These are phyloP conservation scores for Ancistrus triradiatus DNA, from an alignment of 2,113 vertebrate genomes.

Conservation along the genomic window DNA sequence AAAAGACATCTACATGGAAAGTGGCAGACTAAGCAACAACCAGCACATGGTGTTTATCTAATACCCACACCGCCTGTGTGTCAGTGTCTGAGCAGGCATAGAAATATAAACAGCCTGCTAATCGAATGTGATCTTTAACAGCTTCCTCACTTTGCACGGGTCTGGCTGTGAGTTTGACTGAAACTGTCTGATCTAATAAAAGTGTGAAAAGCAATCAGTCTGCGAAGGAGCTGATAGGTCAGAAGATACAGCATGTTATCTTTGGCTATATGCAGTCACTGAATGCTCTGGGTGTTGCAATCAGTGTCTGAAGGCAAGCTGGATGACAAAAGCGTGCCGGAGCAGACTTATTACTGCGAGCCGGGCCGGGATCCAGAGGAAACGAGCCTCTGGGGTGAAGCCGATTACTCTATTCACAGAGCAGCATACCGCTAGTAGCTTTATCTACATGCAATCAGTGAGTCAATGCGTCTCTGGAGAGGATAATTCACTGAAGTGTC, in stretches of 20 bases:
- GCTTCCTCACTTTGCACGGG: slow-evolving; percentile 36
- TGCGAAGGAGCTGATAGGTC: slow-evolving; percentile 49
- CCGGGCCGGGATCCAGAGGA: slow-evolving; percentile 34
- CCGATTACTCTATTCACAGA: slow-evolving; percentile 14
- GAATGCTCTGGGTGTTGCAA: slow-evolving; percentile 43
- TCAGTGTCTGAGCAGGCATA: slow-evolving; percentile 3
- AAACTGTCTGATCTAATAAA: slow-evolving; percentile 60
- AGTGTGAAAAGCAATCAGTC: slow-evolving; percentile 44
- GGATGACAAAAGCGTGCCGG: slow-evolving; percentile 37
- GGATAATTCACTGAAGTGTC: slow-evolving; percentile 16
- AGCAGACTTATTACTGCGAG: slow-evolving; percentile 38
- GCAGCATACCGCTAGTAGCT: slow-evolving; percentile 14
- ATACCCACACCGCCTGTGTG: neutral
- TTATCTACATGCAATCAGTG: slow-evolving; percentile 14
- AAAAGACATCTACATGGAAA: slow-evolving; percentile 4
- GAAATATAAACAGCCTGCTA: slow-evolving; percentile 18
- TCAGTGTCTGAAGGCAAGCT: slow-evolving; percentile 50
- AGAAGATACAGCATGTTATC: slow-evolving; percentile 60
- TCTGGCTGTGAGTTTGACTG: slow-evolving; percentile 52
- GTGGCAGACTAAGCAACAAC: neutral
- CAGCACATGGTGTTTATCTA: neutral
- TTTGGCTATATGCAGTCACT: slow-evolving; percentile 47
- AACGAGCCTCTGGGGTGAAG: slow-evolving; percentile 33
- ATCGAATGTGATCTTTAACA: slow-evolving; percentile 24
- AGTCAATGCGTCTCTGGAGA: slow-evolving; percentile 1